Evolutionary conservation across 2,888 invertebrate species (phyloP), one percentile per base, ranked within the genome.

Genomic region (Drosophila phalerata): DNA sequence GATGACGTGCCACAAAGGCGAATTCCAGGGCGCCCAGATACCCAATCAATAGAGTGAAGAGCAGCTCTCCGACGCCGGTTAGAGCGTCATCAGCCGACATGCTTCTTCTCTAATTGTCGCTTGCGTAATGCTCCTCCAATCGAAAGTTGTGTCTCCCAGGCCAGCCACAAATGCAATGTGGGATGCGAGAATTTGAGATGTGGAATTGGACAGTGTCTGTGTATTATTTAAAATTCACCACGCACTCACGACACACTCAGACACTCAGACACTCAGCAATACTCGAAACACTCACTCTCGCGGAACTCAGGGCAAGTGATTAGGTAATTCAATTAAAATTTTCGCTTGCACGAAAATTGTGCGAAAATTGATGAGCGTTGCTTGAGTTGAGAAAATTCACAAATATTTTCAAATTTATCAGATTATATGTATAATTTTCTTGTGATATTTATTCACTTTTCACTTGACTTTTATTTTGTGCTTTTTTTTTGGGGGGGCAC

Each of bases 11-110:
- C 28, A 92, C 92, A 72, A 90, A 92, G 2, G 91, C 81, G 19
- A 92, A 88, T 91, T 97, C 97, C 82, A 95, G 90, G 30, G 95
- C 94, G 71, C 97, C 97, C 74, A 96, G 95, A 92, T 96, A 96
- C 73, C 95, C 94, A 64, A 97, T 94, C 73, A 97, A 93, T 85
- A 96, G 93, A 55, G 97, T 96, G 78, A 97, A 93, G 68, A 97
- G 92, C 86, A 97, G 92, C 80, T 96, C 94, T 90, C 97, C 97
- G 95, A 97, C 95, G 90, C 90, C 92, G 79, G 90, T 72, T 40
- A 91, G 70, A 82, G 90, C 75, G 68, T 91, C 90, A 45, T 81
- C 85, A 73, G 85, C 85, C 63, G 73, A 73, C 84, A 86, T 84
- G 57, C 45, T 70, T 0, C 9, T 51, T 1, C 28, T 22, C 32